Base-by-base conservation (phyloP, 2,888 invertebrate species). In the Heteromyza rotundicornis region DNA sequence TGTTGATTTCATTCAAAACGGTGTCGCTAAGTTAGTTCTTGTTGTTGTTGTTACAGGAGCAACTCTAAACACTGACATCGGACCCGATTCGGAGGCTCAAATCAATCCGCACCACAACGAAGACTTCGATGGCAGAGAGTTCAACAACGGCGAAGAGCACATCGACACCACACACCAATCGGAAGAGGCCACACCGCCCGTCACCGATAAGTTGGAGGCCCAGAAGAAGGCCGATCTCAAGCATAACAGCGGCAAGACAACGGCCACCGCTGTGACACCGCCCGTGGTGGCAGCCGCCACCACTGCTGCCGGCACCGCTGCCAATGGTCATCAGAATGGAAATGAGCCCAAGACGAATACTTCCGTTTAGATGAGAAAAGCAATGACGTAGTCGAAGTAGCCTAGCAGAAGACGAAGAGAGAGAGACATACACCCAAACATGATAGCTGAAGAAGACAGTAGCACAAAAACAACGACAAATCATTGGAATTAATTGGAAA, bases 1-100 rank as follows among this genome's bases (percentile, higher is more conserved):
- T 51, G 54, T 55, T 19, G 32, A 7, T 63, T 40, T 63, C 19
- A 40, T 53, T 55, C 12, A 16, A n/a, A 36, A 68, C 69, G 67
- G 66, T 70, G 72, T n/a, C 76, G 80, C 79, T 81, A 80, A 78
- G 81, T 80, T 82, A 82, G 82, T 83, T 82, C 82, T 83, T 82
- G 86, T 87, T 86, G 86, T 87, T 86, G 87, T 85, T 82, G 85
- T 85, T 86, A 80, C 87, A 88, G 88, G 88, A 79, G 86, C 87
- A 70, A 86, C 86, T 58, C 85, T 86, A 71, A 86, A 87, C 79
- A 86, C 87, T 66, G 87, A 88, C 78, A 85, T 88, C 71, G 77
- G 83, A 69, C 88, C 88, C 54, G 88, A 88, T 76, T 86, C 87
- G 55, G 87, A 84, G 67, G 88, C 88, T 69, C 87, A 88, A 63